Percentiles rank a stretch among this genome's conserved stretches.
phyloP scores from a whole-genome alignment of 1,140 invertebrate genomes.

The Drosophila ambigua region DNA sequence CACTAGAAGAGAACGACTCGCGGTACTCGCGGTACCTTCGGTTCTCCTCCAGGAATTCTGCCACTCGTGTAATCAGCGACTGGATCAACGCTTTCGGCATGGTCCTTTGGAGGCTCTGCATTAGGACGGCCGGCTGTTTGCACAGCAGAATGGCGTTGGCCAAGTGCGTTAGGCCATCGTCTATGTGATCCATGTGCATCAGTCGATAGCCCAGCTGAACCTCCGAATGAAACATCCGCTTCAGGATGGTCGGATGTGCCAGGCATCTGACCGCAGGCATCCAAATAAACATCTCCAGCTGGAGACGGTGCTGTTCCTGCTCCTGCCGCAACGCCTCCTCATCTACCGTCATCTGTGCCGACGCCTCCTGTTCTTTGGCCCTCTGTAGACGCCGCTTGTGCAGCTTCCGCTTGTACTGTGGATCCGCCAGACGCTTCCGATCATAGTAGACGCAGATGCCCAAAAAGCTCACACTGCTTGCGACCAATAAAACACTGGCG shows the following conservation, averaged over 20 bases:
- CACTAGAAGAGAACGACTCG: no score
- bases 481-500: no score
- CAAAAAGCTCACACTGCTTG: conserved; percentile 76
- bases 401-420: conserved; percentile 96
- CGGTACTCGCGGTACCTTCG: no score
- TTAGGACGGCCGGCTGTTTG: conserved; percentile 15
- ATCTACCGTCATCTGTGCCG: no score
- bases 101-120: conserved; percentile 8
- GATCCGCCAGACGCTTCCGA: conserved; percentile 94
- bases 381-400: conserved; percentile 84
- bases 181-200: conserved; percentile 12
- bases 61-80: conserved; percentile 10
- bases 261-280: no score
- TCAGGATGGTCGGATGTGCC: background rate
- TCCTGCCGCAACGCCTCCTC: background rate
- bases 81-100: conserved; percentile 21
- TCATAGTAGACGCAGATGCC: conserved; percentile 99
- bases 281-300: background rate
- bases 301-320: background rate
- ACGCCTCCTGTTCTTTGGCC: no score
- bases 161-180: conserved; percentile 41
- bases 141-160: conserved; percentile 46
- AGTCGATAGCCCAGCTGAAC: conserved; percentile 24
- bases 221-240: conserved; percentile 25
- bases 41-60: no score